Evolutionary conservation across 35 echinoderm and acorn worm genomes (phyloP), one percentile per base, ranked within the genome.

Genomic region (Anneissia japonica): DNA sequence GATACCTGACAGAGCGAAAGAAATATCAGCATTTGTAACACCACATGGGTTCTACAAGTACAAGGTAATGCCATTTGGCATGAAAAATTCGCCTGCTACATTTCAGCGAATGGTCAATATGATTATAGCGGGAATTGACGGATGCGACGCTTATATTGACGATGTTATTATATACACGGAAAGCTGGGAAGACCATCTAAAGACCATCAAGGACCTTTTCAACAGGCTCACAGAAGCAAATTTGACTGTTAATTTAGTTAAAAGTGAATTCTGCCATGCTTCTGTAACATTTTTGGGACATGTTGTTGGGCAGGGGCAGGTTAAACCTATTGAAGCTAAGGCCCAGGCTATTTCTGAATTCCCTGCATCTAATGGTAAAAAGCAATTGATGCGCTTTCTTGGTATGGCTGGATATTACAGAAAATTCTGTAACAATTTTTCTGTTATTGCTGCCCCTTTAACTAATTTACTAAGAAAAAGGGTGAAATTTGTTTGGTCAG

Each of bases 361-460:
- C 34, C 87, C 88, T 0, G 30, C 19, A 19, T 83, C 87, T n/a
- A 85, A 4, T 0, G 90, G n/a, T 34, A 90, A 90, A 45, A 72
- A 46, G 76, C 82, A 89, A 82, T 34, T 93, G 13, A 56, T 90
- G 39, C 74, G 88, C 21, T 94, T 93, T 81, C 77, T 93, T 31
- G 92, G 92, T 35, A 93, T 93, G 91, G 31, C 85, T 29, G 87
- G 87, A 5, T 93, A 74, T 39, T 93, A 93, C 51, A 88, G 87
- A n/a, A 90, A 84, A 81, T 90, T 81, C 56, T 88, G 86, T 55
- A 39, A 73, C 14, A 93, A 93, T 90, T 93, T 90, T 79, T 19
- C 79, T n/a, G n/a, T n/a, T n/a, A n/a, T n/a, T n/a, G n/a, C n/a
- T n/a, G n/a, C n/a, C 38, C 86, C 91, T 0, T 31, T 81, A 19